Conservation (phyloP, 2,888 invertebrate species). For the Tipula unca region DNA sequence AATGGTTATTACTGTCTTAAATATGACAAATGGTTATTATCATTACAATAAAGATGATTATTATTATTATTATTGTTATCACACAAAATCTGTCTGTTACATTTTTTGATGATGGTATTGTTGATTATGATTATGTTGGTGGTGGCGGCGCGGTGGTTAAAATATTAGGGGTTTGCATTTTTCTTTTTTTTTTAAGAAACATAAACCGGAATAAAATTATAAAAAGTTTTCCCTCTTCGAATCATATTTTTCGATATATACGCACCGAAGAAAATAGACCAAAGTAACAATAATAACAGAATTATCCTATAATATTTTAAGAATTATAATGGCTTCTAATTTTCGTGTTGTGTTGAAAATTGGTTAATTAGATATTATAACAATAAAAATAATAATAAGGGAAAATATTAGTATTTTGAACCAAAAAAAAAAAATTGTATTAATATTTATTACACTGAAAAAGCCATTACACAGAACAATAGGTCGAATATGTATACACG, state of each 20-base stretch:
- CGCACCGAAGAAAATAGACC: neutral
- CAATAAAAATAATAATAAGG: neutral
- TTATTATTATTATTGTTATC: neutral
- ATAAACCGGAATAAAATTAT: neutral
- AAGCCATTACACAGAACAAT: neutral
- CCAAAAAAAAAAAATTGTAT: neutral
- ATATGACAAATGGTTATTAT: conserved; percentile 14
- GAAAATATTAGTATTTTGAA: neutral
- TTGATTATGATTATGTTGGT: neutral
- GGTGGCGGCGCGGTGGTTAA: neutral
- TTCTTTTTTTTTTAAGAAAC: neutral
- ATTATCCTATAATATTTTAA: neutral
- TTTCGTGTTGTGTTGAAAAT: neutral
- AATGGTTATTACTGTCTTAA: neutral
- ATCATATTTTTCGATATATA: neutral
- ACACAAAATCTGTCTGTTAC: neutral
- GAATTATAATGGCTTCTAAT: neutral
- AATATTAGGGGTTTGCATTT: neutral
- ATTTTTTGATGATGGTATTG: neutral
- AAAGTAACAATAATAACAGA: neutral
- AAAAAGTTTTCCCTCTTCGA: neutral
- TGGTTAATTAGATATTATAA: neutral
- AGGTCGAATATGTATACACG: neutral
- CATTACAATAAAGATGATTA: neutral
- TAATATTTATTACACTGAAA: neutral